Evolutionary conservation across 2,888 invertebrate genomes (phyloP), one percentile per base, ranked within the genome.

Genomic region (Cosmorhoe ocellata): DNA sequence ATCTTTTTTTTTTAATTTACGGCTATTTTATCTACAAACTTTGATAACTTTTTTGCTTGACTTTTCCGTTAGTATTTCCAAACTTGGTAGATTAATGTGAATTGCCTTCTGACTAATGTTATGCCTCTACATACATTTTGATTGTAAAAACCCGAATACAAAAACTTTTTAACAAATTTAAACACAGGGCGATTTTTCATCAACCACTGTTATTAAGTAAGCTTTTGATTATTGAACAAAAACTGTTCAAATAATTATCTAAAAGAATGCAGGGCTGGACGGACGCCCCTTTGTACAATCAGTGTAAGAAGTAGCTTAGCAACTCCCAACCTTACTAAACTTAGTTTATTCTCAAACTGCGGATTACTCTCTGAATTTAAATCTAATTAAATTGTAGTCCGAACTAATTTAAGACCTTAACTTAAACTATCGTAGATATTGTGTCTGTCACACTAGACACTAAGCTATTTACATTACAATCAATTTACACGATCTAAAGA

Each of bases 191-290:
- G 30, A 31, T 22, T 50, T 28, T 52, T 43, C 43, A 51, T 56
- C 56, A 57, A 46, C 42, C 43, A 37, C 63, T 67, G 63, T 76
- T 74, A 79, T 81, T 77, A 79, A 57, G 56, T 9, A 63, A 63
- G 58, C 51, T 70, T 55, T 64, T 71, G 36, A 36, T 76, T 73
- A 73, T 70, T n/a, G n/a, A n/a, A n/a, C n/a, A n/a, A n/a, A n/a
- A n/a, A n/a, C 27, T 72, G 66, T 69, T 68, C 63, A 68, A 66
- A 76, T 80, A 78, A 80, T 81, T 79, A 82, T 70, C 64, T 51
- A 33, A 66, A 73, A 68, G 78, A 74, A 80, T 79, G 71, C 67
- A 55, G 50, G 59, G 22, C 32, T 70, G 66, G 71, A 71, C 71
- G 66, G 71, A 71, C 69, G 69, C 66, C 30, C 45, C 26, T 26